These are phyloP conservation scores for Datnioides undecimradiatus DNA, from an alignment of 2,113 vertebrate species.

Conservation along the genomic window DNA sequence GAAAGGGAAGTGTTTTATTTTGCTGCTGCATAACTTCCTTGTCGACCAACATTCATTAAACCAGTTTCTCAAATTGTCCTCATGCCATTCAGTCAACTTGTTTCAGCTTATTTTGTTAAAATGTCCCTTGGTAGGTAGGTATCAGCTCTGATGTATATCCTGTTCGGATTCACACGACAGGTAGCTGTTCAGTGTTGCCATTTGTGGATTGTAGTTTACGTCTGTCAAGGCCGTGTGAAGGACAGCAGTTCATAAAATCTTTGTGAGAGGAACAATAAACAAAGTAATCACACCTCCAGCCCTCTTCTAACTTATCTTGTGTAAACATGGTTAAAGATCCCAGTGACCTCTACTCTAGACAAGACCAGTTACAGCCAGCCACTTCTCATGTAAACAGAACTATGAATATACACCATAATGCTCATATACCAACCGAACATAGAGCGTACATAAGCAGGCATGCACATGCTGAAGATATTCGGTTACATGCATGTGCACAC, in stretches of 20 bases:
- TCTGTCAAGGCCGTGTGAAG: slow-evolving; percentile 27
- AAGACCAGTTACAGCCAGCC: slow-evolving; percentile 3
- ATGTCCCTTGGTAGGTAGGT: no score
- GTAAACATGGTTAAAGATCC: slow-evolving; percentile 15
- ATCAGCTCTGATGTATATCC: not conserved
- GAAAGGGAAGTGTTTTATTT: not conserved
- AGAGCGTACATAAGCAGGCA: not conserved
- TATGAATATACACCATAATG: slow-evolving; percentile 23
- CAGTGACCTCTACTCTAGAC: slow-evolving; percentile 17
- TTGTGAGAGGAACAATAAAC: slow-evolving; percentile 41
- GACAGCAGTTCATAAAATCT: not conserved
- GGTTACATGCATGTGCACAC: not conserved
- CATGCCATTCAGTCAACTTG: not conserved
- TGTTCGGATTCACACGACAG: not conserved
- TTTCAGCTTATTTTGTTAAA: not conserved
- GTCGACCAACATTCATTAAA: not conserved
- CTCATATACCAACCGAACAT: not conserved
- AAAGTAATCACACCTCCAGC: slow-evolving; percentile 17
- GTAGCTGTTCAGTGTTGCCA: not conserved
- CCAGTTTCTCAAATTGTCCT: not conserved
- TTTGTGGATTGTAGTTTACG: not conserved
- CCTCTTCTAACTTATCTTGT: slow-evolving; percentile 20
- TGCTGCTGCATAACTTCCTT: not conserved
- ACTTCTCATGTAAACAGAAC: not conserved
- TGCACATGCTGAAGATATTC: not conserved